These are phyloP conservation scores for Campoplex nolae DNA, from an alignment of 2,888 invertebrate species.

Conservation along the genomic window DNA sequence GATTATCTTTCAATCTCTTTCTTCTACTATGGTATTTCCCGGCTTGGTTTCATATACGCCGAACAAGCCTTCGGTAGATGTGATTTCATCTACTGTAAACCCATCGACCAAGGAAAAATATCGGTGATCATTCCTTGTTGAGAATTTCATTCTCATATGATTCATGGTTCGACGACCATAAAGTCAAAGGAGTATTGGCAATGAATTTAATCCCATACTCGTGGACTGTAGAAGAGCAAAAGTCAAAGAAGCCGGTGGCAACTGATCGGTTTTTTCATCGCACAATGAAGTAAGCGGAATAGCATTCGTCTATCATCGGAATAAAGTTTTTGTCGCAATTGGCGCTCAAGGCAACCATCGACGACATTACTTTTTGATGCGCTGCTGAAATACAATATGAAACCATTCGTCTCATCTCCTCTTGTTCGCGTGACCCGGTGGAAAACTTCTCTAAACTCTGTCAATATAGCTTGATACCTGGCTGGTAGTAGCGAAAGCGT, in stretches of 20 bases:
- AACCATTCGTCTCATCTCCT: background rate
- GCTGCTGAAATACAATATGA: background rate
- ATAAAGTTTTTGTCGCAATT: background rate
- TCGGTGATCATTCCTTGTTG: background rate
- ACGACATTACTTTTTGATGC: background rate
- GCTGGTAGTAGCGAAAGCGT: slow-evolving; percentile 10
- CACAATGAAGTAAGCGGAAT: background rate
- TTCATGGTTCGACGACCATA: background rate
- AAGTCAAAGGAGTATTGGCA: background rate
- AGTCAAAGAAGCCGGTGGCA: background rate
- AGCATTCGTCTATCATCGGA: background rate
- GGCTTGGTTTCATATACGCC: slow-evolving; percentile 15
- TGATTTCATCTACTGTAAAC: slow-evolving; percentile 3
- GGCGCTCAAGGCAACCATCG: background rate
- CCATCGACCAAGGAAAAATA: slow-evolving; percentile 22
- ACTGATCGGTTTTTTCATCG: background rate
- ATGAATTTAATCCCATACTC: slow-evolving; percentile 23
- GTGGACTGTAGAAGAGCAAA: slow-evolving; percentile 3
- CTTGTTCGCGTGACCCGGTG: background rate
- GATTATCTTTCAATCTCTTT: slow-evolving; percentile 60
- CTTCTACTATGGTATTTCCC: slow-evolving; percentile 15
- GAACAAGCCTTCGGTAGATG: background rate
- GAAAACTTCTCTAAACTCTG: slow-evolving; percentile 19
- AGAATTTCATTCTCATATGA: background rate
- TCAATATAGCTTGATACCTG: slow-evolving; percentile 9